Base-by-base conservation (phyloP, 2,888 invertebrate species). In the Lasius fuliginosus region DNA sequence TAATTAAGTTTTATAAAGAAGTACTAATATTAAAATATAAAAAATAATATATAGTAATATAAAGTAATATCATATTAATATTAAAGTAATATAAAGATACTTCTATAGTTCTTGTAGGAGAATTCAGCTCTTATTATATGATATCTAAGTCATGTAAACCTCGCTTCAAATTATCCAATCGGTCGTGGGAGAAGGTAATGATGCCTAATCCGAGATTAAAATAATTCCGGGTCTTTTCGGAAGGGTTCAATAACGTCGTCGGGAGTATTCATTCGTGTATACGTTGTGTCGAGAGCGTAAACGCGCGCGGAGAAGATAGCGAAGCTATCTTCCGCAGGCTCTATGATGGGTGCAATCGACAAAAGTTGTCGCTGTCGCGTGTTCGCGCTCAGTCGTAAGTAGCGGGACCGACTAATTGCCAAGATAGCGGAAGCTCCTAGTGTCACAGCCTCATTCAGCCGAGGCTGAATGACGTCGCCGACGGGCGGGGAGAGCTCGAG, bases 171-270 rank as follows among this genome's bases (percentile, higher is more conserved):
- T 79, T 46, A 42, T 40, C 58, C 79, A 33, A 56, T 8, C 23
- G 46, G 23, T 73, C 42, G 40, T 33, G 12, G 62, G 18, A 33
- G 60, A 60, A 56, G 36, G 5, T 49, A 73, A 79, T 60, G 74
- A 73, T 60, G 36, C 36, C 74, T 73, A 79, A 73, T 79, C 36
- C 74, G 79, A 73, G 27, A 46, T 33, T 60, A 56, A 68, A 79
- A 58, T 73, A 73, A 77, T 77, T 77, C 42, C 82, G 82, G 82
- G 64, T 86, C 84, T 85, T 86, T 86, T 83, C 87, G 60, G 87
- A 73, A 91, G 90, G 92, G 93, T 92, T 93, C 92, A 93, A 92
- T 92, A 93, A 93, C 93, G 93, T 92, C 92, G 91, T 71, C 81
- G 65, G 46, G 27, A 77, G 68, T 69, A 56, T 56, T 30, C 71